phyloP scores from a whole-genome alignment of 1,140 invertebrate species.

The Panonychus citri region DNA sequence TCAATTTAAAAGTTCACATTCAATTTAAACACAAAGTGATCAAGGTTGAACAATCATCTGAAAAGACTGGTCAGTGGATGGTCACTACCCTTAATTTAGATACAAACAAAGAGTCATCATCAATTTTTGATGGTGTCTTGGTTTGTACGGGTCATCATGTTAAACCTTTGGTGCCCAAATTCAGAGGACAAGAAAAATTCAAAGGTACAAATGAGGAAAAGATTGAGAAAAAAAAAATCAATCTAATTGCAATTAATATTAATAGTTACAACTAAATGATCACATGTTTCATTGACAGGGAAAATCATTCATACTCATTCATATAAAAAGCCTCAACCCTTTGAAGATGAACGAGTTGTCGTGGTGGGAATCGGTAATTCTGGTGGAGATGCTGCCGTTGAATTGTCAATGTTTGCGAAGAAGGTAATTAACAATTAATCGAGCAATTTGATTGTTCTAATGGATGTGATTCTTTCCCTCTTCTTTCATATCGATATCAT shows the following conservation, averaged over 20 bases:
- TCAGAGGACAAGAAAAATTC: slow-evolving; percentile 15
- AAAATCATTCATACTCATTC: slow-evolving; percentile 25
- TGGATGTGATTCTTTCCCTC: too few relatives aligned
- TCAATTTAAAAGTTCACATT: slow-evolving; percentile 10
- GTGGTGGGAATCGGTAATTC: slow-evolving; percentile 34
- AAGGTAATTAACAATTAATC: background rate
- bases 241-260: too few relatives aligned
- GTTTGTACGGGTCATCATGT: slow-evolving; percentile 19
- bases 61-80: slow-evolving; percentile 21
- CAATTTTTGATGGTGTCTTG: slow-evolving; percentile 14
- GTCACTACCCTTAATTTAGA: slow-evolving; percentile 17
- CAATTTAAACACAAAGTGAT: slow-evolving; percentile 10
- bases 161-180: slow-evolving; percentile 18
- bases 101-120: slow-evolving; percentile 12
- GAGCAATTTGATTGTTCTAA: too few relatives aligned
- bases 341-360: slow-evolving; percentile 24
- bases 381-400: slow-evolving; percentile 22
- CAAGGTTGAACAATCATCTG: slow-evolving; percentile 17
- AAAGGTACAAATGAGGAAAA: slow-evolving; percentile 12
- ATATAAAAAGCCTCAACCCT: slow-evolving; percentile 21
- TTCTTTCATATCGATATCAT: too few relatives aligned
- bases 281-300: background rate
- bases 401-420: slow-evolving; percentile 11
- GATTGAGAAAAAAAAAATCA: background rate
- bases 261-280: too few relatives aligned